Conservation (phyloP, 2,888 invertebrate species). For the Baronia brevicornis region DNA sequence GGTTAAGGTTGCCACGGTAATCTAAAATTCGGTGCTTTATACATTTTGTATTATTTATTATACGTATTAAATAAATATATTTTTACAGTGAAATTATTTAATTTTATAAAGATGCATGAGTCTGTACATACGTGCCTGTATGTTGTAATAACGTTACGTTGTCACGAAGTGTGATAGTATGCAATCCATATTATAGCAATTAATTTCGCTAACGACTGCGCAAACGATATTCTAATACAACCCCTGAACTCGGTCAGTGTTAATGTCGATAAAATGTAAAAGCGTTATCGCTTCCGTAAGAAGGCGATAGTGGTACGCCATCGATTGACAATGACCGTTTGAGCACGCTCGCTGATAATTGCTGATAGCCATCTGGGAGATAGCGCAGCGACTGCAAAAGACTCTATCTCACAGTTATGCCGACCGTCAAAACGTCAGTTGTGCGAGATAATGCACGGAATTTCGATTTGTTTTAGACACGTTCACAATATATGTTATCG, state of each 20-base stretch:
- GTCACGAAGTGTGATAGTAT: no score
- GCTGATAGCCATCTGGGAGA: constrained; percentile 53
- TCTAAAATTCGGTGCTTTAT: no score
- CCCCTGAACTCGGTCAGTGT: constrained; percentile 41
- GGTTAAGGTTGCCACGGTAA: no score
- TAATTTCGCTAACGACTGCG: no score
- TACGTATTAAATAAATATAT: no score
- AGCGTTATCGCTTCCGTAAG: constrained; percentile 37
- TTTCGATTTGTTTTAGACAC: constrained; percentile 16
- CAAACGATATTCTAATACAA: constrained; percentile 1
- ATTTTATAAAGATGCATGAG: no score
- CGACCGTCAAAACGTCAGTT: constrained; percentile 16
- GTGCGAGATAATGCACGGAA: constrained; percentile 21
- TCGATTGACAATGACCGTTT: constrained; percentile 35
- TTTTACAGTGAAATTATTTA: no score
- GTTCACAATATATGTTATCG: no score
- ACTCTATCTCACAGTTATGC: constrained; percentile 18
- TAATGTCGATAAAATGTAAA: constrained; percentile 30
- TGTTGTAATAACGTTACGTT: no score
- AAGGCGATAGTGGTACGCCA: constrained; percentile 30
- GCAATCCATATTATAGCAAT: background rate
- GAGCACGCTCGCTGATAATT: constrained; percentile 52
- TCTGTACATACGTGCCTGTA: no score
- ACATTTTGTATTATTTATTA: no score
- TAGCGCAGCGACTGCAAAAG: constrained; percentile 30